These are phyloP conservation scores for Heliangelus exortis DNA, from an alignment of 2,797 vertebrate species.

Conservation along the genomic window DNA sequence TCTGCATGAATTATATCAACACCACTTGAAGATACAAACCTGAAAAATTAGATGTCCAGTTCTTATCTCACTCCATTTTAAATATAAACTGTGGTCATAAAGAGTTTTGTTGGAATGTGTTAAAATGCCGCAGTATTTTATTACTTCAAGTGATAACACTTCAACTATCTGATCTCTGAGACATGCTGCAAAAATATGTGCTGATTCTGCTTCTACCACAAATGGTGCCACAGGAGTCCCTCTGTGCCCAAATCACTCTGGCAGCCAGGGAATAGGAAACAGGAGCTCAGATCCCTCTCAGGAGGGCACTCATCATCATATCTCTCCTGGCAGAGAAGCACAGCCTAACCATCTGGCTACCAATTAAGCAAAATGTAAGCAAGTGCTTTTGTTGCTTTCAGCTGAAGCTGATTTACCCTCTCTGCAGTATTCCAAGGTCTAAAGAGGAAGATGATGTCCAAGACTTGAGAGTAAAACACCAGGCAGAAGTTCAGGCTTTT, in stretches of 20 bases:
- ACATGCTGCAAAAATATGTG: not conserved
- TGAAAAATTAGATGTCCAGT: not conserved
- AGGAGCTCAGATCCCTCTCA: not conserved
- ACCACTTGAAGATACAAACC: not conserved
- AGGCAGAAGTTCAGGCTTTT: not conserved
- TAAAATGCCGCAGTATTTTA: not conserved
- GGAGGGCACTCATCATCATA: not conserved
- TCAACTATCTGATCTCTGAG: not conserved
- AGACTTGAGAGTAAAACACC: not conserved
- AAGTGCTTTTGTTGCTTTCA: constrained; percentile 6
- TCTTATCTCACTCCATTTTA: not conserved
- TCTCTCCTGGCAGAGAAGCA: not conserved
- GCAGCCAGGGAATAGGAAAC: not conserved
- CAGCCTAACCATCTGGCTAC: constrained; percentile 8
- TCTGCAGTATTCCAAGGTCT: not conserved
- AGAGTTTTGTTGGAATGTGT: not conserved
- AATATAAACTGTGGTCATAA: not conserved
- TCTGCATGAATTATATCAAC: not conserved
- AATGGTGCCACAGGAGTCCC: not conserved
- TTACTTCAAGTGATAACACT: not conserved
- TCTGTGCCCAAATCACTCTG: rapidly evolving
- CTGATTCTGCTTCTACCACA: not conserved
- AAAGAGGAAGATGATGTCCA: not conserved
- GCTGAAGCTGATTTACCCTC: not conserved
- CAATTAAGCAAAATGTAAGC: not conserved